phyloP scores from a whole-genome alignment of 2,888 invertebrate genomes.

The Euspilapteryx auroguttella region DNA sequence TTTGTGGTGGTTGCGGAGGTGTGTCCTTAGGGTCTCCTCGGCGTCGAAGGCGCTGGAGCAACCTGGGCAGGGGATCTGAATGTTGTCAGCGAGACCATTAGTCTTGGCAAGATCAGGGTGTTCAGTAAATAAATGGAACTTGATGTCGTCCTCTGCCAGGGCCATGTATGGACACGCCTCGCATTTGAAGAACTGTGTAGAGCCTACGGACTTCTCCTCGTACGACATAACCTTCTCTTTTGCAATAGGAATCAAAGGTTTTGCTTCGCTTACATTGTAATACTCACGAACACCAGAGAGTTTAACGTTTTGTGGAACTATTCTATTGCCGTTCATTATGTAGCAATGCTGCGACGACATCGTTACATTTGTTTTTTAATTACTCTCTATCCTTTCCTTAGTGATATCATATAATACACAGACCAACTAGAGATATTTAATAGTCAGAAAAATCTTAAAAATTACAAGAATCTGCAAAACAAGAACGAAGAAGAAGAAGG shows the following conservation, averaged over 20 bases:
- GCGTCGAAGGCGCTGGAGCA: conserved; percentile 68
- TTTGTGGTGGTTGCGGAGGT: conserved; percentile 70
- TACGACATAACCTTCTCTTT: conserved; percentile 50
- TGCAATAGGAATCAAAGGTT: conserved; percentile 16
- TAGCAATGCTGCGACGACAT: conserved; percentile 22
- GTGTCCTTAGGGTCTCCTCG: conserved; percentile 63
- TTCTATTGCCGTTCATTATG: conserved; percentile 20
- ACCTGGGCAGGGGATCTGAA: conserved; percentile 66
- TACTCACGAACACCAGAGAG: too few species aligned
- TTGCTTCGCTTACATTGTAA: conserved; percentile 12
- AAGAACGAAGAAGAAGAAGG: too few species aligned
- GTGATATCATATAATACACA: too few species aligned
- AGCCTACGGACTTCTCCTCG: conserved; percentile 49
- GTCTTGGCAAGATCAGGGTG: conserved; percentile 51
- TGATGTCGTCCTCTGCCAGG: conserved; percentile 51
- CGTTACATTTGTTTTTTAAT: too few species aligned
- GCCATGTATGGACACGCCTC: conserved; percentile 59
- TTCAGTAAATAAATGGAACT: conserved; percentile 48
- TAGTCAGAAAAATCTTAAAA: too few species aligned
- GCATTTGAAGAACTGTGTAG: conserved; percentile 54
- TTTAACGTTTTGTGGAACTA: conserved; percentile 12
- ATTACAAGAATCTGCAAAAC: too few species aligned
- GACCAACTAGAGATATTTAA: too few species aligned
- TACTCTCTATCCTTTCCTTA: too few species aligned
- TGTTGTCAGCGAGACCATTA: conserved; percentile 53